Evolutionary conservation across 2,888 invertebrate genomes (phyloP), one percentile per base, ranked within the genome.

Genomic region (Margaritifera margaritifera): DNA sequence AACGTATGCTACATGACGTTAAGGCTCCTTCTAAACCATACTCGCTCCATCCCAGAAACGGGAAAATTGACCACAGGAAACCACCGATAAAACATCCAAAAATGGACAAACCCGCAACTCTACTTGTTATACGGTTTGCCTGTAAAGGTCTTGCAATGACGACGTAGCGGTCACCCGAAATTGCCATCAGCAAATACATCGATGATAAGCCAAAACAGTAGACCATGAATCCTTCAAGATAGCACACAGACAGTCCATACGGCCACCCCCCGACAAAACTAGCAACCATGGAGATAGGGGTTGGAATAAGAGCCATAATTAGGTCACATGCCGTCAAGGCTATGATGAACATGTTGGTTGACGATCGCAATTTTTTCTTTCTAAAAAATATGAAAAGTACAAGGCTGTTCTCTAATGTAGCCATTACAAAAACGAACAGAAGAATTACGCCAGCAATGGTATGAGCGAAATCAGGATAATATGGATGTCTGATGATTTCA

Each of bases 41-140:
- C n/a, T 72, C 69, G 64, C 81, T 84, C 85, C 84, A 84, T 5
- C 87, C 87, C 22, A 86, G 62, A 20, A 84, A 67, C 4, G 87
- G 87, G n/a, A 84, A 52, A 2, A 72, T 61, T 0, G 85, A 75
- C 85, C 85, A 87, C 20, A 84, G 55, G 15, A 84, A 68, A 1
- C 83, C 84, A 6, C 69, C 66, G 3, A 72, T 54, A 64, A 73
- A 80, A 57, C 85, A 85, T 0, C 67, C 53, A 0, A 66, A 25
- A 18, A 84, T 70, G 19, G 68, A 55, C 2, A 72, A 31, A 19
- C 62, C 64, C n/a, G 82, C 82, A 24, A 81, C 77, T 31, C 76
- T 68, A 22, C 71, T 66, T 2, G 82, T 84, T 20, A 87, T 82
- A 42, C 76, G 75, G 4, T 74, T 53, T 4, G 78, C 74, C 51